These are phyloP conservation scores for Megaustenia siamemsis DNA, from an alignment of 2,888 invertebrate species.

Conservation along the genomic window DNA sequence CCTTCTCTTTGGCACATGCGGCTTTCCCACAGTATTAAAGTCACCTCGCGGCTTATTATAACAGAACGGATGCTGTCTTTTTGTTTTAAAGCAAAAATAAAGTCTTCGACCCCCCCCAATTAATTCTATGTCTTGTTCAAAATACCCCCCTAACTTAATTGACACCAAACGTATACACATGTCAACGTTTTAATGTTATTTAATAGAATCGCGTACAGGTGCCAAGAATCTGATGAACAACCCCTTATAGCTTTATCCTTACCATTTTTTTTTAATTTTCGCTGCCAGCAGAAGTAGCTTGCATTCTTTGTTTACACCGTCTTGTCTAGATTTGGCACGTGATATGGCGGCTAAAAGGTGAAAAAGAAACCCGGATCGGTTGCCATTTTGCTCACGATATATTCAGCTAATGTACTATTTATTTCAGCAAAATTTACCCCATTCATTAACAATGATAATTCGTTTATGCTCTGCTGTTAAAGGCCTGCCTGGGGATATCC, in stretches of 20 bases:
- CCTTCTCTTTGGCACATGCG: too few species aligned
- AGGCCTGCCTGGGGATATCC: not conserved
- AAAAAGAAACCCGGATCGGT: not conserved
- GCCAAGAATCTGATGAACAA: not conserved
- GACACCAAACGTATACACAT: conserved; percentile 27
- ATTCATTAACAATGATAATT: not conserved
- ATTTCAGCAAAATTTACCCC: not conserved
- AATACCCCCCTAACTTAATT: conserved; percentile 36
- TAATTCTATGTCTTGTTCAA: conserved; percentile 22
- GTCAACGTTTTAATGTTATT: conserved; percentile 30
- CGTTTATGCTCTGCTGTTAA: not conserved
- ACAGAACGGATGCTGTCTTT: not conserved
- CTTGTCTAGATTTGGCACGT: not conserved
- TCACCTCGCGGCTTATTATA: too few species aligned
- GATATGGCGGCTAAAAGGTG: not conserved
- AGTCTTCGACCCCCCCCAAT: not conserved
- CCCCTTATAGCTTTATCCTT: too few species aligned
- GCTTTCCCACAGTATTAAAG: too few species aligned
- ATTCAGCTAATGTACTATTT: not conserved
- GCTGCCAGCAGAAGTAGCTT: too few species aligned
- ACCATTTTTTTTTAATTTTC: conserved; percentile 5
- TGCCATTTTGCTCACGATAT: not conserved
- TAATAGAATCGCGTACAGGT: conserved; percentile 23
- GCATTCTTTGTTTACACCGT: not conserved
- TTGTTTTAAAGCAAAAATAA: not conserved